Evolutionary conservation across 2,113 vertebrate genomes (phyloP), one percentile per base, ranked within the genome.

Genomic region (Oryzias celebensis): DNA sequence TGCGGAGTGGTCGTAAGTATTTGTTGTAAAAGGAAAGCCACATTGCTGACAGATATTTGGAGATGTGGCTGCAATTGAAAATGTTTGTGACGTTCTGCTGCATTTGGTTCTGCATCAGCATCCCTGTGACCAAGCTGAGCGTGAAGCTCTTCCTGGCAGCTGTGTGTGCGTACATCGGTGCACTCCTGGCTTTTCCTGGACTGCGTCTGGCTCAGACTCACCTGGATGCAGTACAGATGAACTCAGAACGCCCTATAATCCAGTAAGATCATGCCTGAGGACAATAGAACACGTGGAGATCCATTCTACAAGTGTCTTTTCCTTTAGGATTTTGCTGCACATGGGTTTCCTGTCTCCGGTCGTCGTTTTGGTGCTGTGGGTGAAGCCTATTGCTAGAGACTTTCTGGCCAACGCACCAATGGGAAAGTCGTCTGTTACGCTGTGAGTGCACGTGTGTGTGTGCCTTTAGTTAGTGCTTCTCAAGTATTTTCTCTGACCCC

Each of bases 161-260:
- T 0, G 15, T 93, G 20, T 93, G 96, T 69, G 94, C 95, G 8
- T 90, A 94, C 77, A 88, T 98, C 18, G 97, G 97, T 0, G 92
- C 94, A 55, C 94, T 95, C 58, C 90, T 98, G 81, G 95, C 95
- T 10, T 99, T 99, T 78, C 97, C 97, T 0, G 95, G 97, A 45
- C 92, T 99, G 68, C 93, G 96, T 15, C 77, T 99, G 90, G 96
- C 96, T 26, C 96, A 98, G 92, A 99, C 94, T 0, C 96, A 99
- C 77, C 84, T 95, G 0, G 96, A 98, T 0, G 94, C 96, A 0
- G 91, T 98, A 0, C 89, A 91, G 77, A 87, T 94, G 91, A 93
- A 93, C 0, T 88, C 91, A 0, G 88, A 90, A 65, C 89, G 80
- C 4, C 97, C 96, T 0, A 49, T 94, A 77, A 83, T 94, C 24